A percentile compares a stretch with the other conserved stretches of the same genome.
These are phyloP conservation scores for Acanthopagrus latus DNA, from an alignment of 2,797 vertebrate genomes.

Conservation along the genomic window DNA sequence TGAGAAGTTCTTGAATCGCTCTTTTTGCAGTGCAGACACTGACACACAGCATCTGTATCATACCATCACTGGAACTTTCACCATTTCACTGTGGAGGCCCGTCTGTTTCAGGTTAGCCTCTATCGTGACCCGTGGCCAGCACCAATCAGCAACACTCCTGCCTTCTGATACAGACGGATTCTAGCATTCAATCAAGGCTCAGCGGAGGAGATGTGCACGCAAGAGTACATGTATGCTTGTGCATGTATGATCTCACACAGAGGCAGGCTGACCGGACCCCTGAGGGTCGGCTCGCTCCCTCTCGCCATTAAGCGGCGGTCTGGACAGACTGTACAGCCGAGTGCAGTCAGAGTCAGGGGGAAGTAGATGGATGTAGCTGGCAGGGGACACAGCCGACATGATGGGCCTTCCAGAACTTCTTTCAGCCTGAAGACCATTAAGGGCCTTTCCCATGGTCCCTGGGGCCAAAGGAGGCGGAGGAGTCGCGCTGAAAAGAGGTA, in stretches of 20 bases:
- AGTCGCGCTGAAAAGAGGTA: constrained; percentile 64
- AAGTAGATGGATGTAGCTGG: constrained; percentile 60
- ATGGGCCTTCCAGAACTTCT: constrained; percentile 71
- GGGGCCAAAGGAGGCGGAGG: constrained; percentile 56
- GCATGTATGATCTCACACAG: constrained; percentile 53
- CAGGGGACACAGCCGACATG: constrained; percentile 62
- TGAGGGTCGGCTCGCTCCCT: constrained; percentile 28
- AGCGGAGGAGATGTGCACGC: constrained; percentile 11
- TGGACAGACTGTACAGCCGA: constrained; percentile 27
- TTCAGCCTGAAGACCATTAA: constrained; percentile 70
- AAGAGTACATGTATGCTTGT: constrained; percentile 10
- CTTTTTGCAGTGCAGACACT: neutral
- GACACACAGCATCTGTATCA: constrained; percentile 1
- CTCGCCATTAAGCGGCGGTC: constrained; percentile 33
- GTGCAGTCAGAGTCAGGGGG: constrained; percentile 33
- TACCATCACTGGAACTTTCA: constrained; percentile 27
- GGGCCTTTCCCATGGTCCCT: constrained; percentile 73
- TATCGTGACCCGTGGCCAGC: constrained; percentile 44
- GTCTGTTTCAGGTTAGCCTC: constrained; percentile 66
- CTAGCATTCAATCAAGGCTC: constrained; percentile 24
- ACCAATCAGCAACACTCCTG: constrained; percentile 57
- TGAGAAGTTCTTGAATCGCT: constrained; percentile 3
- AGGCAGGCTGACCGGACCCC: constrained; percentile 35
- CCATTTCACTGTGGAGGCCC: constrained; percentile 39
- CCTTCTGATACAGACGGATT: constrained; percentile 37